Evolutionary conservation across 2,888 invertebrate genomes (phyloP).

Genomic region (Rhagium mordax): DNA sequence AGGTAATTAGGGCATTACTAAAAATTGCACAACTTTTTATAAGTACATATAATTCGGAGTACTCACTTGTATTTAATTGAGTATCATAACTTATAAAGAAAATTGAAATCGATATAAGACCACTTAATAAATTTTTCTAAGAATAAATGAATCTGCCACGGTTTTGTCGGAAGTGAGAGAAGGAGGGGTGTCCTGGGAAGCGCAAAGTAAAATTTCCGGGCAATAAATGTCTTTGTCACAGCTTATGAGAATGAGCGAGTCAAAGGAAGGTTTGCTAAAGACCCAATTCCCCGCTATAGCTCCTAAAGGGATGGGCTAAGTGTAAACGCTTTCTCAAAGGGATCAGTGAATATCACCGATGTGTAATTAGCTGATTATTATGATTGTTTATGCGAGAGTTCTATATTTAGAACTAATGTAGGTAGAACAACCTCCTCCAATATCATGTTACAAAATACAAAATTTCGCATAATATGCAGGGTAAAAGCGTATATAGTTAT

Average conservation of each 20-base stretch:
- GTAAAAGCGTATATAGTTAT: no score
- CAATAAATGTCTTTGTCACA: slow-evolving; percentile 46
- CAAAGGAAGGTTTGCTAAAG: slow-evolving; percentile 17
- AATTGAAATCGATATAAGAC: background rate
- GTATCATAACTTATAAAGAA: no score
- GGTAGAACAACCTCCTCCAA: background rate
- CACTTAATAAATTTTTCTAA: background rate
- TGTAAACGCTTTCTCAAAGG: background rate
- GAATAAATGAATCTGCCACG: background rate
- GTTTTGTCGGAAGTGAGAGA: background rate
- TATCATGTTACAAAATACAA: no score
- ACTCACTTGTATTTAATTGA: no score
- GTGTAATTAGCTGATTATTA: background rate
- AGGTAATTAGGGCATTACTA: no score
- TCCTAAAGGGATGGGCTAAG: slow-evolving; percentile 26
- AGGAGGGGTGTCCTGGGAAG: background rate
- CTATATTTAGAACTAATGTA: background rate
- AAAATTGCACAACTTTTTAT: no score
- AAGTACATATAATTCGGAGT: no score
- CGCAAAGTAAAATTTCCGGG: slow-evolving; percentile 41
- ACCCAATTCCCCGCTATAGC: slow-evolving; percentile 12
- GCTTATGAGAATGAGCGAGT: slow-evolving; percentile 40
- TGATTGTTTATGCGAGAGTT: background rate
- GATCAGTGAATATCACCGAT: background rate
- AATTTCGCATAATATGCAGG: no score